Conservation (phyloP, 1,140 invertebrate genomes). For the Trichoplusia ni region DNA sequence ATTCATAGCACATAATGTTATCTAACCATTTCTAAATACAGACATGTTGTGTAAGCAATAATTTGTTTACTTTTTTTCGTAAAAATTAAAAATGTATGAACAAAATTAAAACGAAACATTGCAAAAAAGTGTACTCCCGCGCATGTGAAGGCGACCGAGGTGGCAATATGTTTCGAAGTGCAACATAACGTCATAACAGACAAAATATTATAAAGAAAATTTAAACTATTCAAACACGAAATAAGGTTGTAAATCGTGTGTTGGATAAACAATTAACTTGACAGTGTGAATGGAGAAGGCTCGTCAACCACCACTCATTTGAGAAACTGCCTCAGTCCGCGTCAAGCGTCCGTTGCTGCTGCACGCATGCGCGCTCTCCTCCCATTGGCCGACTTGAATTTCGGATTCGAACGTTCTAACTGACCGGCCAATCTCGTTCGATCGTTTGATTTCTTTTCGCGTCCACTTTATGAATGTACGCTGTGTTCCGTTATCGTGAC, state of each 20-base stretch:
- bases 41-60: no score
- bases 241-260: conserved; percentile 40
- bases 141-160: conserved; percentile 76
- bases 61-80: not conserved
- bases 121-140: conserved; percentile 74
- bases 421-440: conserved; percentile 64
- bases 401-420: conserved; percentile 60
- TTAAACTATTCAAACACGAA: not conserved
- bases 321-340: conserved; percentile 70
- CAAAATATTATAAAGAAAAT: conserved; percentile 26
- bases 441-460: conserved; percentile 67
- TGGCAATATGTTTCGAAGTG: conserved; percentile 49
- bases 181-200: conserved; percentile 43
- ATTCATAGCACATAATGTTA: no score
- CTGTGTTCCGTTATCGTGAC: conserved; percentile 64
- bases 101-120: conserved; percentile 60
- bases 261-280: conserved; percentile 43
- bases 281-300: conserved; percentile 69
- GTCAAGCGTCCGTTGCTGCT: conserved; percentile 55
- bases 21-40: no score
- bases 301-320: conserved; percentile 61
- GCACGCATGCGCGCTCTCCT: conserved; percentile 48
- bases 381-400: conserved; percentile 66
- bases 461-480: conserved; percentile 51
- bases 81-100: conserved; percentile 46